These are phyloP conservation scores for Pyrgilauda ruficollis DNA, from an alignment of 2,113 vertebrate species.

Conservation along the genomic window DNA sequence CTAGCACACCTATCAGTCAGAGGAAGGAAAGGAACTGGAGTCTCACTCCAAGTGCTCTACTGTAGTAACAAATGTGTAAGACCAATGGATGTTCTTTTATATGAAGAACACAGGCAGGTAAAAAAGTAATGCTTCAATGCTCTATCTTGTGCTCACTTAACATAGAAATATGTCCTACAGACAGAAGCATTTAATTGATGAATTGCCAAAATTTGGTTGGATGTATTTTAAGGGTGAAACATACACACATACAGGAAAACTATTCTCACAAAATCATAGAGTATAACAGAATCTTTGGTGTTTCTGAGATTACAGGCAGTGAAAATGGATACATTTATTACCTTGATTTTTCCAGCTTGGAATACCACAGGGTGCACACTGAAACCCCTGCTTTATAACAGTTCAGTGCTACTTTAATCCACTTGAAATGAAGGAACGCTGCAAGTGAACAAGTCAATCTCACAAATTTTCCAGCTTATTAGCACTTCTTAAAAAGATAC, in stretches of 20 bases:
- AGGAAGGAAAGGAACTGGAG: neutral
- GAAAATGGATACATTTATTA: neutral
- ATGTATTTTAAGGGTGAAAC: neutral
- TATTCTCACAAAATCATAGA: neutral
- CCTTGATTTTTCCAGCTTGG: neutral
- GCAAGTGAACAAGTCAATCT: neutral
- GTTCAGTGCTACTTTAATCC: neutral
- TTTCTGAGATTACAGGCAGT: neutral
- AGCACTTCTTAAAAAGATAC: neutral
- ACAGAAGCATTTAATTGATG: neutral
- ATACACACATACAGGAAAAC: rapidly evolving
- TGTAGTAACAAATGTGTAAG: neutral
- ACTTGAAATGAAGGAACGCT: neutral
- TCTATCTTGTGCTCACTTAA: neutral
- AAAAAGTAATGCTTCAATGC: neutral
- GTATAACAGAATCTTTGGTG: neutral
- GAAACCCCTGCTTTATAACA: neutral
- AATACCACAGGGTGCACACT: neutral
- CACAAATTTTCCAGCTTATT: neutral
- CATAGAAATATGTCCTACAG: neutral
- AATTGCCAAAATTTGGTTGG: neutral
- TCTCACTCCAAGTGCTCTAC: neutral
- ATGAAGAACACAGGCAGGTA: neutral
- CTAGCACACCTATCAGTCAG: neutral
- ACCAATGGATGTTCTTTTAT: neutral